Conservation (phyloP, 2,888 invertebrate species). For the Drosophila vallismaia region DNA sequence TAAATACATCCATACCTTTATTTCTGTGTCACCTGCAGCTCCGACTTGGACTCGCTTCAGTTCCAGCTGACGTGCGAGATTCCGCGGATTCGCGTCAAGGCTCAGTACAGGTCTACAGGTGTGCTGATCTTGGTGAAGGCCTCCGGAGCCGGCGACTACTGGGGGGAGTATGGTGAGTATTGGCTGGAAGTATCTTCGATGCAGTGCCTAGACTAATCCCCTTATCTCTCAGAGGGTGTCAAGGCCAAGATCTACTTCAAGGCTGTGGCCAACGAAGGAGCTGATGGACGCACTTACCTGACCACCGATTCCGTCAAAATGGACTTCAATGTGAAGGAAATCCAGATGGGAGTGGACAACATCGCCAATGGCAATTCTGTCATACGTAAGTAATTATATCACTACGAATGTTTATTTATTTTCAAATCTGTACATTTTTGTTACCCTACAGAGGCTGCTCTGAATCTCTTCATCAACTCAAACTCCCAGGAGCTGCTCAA, state of each 20-base stretch:
- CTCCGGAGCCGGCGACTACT: conserved; percentile 93
- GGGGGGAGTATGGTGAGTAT: conserved; percentile 92
- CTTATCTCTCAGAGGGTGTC: conserved; percentile 88
- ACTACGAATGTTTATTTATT: neutral
- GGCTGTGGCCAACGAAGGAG: conserved; percentile 86
- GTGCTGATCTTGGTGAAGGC: conserved; percentile 91
- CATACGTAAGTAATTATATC: conserved; percentile 87
- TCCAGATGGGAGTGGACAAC: conserved; percentile 94
- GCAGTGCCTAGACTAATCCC: neutral
- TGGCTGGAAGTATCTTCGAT: neutral
- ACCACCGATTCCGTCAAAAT: conserved; percentile 91
- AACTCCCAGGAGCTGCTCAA: conserved; percentile 93
- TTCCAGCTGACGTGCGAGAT: conserved; percentile 92
- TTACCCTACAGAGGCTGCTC: conserved; percentile 89
- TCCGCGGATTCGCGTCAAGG: conserved; percentile 91
- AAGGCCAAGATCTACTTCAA: conserved; percentile 93
- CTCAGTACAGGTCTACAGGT: conserved; percentile 92
- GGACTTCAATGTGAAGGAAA: conserved; percentile 93
- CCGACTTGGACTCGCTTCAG: conserved; percentile 91
- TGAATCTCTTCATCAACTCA: conserved; percentile 93
- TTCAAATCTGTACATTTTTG: neutral
- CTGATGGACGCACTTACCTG: conserved; percentile 88
- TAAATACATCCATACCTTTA: conserved; percentile 15
- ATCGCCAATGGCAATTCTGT: conserved; percentile 92
- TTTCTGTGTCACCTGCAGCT: conserved; percentile 84